Conservation (phyloP, 2,113 vertebrate species). For the Lipotes vexillifer region DNA sequence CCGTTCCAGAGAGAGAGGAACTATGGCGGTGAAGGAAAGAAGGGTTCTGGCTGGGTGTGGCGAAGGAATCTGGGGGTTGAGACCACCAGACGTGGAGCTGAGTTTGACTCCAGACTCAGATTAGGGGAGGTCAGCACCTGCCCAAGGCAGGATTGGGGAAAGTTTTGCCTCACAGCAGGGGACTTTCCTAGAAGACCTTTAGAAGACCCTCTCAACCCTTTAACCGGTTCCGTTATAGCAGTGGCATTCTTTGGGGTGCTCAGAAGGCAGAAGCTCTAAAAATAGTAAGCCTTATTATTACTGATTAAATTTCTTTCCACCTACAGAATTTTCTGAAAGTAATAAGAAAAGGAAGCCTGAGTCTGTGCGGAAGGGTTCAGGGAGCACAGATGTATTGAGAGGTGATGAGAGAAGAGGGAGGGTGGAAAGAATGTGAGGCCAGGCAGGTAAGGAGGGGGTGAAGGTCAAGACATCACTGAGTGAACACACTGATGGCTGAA, state of each 20-base stretch:
- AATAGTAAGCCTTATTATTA: constrained; percentile 72
- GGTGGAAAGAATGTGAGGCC: neutral
- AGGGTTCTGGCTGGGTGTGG: neutral
- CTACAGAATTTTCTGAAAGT: constrained; percentile 70
- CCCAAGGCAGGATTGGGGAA: neutral
- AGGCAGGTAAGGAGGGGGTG: neutral
- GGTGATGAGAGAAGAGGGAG: neutral
- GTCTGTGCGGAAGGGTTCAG: constrained; percentile 40
- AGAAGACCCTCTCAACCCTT: constrained; percentile 60
- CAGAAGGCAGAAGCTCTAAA: constrained; percentile 67
- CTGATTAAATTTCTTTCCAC: constrained; percentile 69
- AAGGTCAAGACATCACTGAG: neutral
- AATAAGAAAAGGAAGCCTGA: constrained; percentile 59
- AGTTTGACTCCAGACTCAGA: neutral
- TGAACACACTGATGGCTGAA: neutral
- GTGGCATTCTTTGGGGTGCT: constrained; percentile 31
- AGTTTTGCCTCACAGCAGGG: neutral
- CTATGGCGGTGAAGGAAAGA: neutral
- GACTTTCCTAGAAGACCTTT: constrained; percentile 54
- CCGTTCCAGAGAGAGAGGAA: neutral
- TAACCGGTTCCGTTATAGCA: neutral
- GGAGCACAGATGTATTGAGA: neutral
- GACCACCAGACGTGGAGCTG: neutral
- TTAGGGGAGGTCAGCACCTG: neutral
- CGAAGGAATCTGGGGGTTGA: neutral